Conservation (phyloP, 2,797 vertebrate species). For the Poecilia velifera region DNA sequence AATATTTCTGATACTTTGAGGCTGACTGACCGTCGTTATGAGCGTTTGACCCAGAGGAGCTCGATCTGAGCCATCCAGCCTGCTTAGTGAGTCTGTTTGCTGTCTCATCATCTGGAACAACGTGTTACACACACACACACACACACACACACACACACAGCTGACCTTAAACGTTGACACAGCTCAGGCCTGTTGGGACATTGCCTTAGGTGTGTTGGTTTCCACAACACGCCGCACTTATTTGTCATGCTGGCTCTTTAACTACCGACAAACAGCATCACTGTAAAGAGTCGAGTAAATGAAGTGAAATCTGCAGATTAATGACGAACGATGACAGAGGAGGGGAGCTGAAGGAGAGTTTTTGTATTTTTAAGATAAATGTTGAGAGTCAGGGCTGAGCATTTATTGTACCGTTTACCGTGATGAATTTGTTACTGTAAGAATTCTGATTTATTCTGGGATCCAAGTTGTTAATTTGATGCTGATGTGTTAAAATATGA, state of each 20-base stretch:
- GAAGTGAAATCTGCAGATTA: background rate
- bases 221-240: slow-evolving; percentile 40
- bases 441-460: too few relatives aligned
- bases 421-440: too few relatives aligned
- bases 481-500: background rate
- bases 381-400: too few relatives aligned
- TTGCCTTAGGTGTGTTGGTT: slow-evolving; percentile 47
- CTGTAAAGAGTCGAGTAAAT: background rate
- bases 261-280: background rate
- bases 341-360: background rate
- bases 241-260: slow-evolving; percentile 14
- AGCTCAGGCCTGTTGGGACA: slow-evolving; percentile 32
- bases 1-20: background rate
- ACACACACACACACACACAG: slow-evolving; percentile 20
- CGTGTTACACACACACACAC: slow-evolving; percentile 21
- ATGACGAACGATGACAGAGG: background rate
- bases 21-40: slow-evolving; percentile 17
- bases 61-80: slow-evolving; percentile 20
- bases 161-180: slow-evolving; percentile 38
- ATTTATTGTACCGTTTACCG: too few relatives aligned
- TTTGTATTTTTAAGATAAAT: too few relatives aligned
- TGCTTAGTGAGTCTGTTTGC: slow-evolving; percentile 30
- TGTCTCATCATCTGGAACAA: slow-evolving; percentile 40
- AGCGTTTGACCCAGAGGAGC: slow-evolving; percentile 21
- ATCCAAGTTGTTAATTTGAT: background rate